phyloP scores from a whole-genome alignment of 2,113 vertebrate species.

The Lagopus leucura region DNA sequence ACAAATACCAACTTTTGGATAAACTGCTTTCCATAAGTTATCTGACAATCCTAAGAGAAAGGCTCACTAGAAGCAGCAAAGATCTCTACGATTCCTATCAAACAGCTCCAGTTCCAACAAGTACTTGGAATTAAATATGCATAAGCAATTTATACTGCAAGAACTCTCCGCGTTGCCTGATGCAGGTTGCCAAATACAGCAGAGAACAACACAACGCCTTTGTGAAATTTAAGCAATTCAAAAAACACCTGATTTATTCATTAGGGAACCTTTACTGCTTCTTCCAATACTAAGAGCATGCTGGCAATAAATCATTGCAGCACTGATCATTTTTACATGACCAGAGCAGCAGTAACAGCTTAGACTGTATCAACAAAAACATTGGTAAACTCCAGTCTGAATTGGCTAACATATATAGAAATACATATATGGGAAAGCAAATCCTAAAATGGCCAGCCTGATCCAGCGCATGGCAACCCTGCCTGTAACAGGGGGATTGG shows the following conservation, averaged over 20 bases:
- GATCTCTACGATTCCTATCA: neutral
- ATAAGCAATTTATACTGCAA: neutral
- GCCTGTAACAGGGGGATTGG: no score
- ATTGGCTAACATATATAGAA: neutral
- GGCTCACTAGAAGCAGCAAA: neutral
- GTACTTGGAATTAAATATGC: neutral
- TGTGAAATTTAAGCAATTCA: neutral
- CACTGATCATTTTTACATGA: neutral
- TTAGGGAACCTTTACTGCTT: neutral
- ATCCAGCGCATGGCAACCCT: no score
- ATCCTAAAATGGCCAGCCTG: neutral
- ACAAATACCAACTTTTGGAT: neutral
- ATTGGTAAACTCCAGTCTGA: rapidly evolving
- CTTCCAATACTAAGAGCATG: neutral
- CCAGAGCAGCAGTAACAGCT: neutral
- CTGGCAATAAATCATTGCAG: neutral
- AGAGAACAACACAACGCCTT: neutral
- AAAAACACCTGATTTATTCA: neutral
- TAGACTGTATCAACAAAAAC: neutral
- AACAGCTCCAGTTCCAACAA: neutral
- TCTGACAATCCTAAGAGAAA: neutral
- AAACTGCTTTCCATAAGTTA: neutral
- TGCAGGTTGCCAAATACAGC: neutral
- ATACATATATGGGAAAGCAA: rapidly evolving
- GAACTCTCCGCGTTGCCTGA: neutral